Percentiles rank a stretch among this genome's conserved stretches.
Conservation (phyloP, 2,797 vertebrate species). For the Discoglossus pictus region DNA sequence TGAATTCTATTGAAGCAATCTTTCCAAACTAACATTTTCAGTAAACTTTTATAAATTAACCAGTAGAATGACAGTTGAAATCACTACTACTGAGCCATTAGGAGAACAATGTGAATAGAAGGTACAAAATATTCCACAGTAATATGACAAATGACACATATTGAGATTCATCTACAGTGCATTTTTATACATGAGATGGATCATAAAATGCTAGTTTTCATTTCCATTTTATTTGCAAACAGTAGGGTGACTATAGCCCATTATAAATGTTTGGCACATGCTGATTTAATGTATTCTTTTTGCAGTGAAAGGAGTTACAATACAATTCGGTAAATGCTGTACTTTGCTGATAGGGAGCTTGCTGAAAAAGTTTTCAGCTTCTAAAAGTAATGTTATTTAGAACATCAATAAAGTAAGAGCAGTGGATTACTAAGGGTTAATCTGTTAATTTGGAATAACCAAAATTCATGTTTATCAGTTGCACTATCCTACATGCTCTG, state of each 20-base stretch:
- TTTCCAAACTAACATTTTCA: slow-evolving; percentile 45
- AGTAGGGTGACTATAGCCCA: slow-evolving; percentile 38
- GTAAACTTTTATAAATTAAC: slow-evolving; percentile 40
- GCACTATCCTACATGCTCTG: too few species aligned
- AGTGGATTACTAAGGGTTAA: too few species aligned
- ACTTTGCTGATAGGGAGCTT: slow-evolving; percentile 13
- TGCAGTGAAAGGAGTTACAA: slow-evolving; percentile 31
- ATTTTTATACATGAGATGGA: slow-evolving; percentile 39
- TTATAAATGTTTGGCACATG: slow-evolving; percentile 46
- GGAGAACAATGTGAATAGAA: slow-evolving; percentile 39
- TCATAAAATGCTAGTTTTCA: slow-evolving; percentile 45
- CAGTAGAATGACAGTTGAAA: slow-evolving; percentile 21
- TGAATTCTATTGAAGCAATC: slow-evolving; percentile 25
- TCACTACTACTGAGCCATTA: slow-evolving; percentile 40
- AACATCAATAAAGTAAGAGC: too few species aligned
- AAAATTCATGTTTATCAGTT: too few species aligned
- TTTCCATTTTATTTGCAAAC: slow-evolving; percentile 47
- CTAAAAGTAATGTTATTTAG: slow-evolving; percentile 31
- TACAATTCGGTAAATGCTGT: slow-evolving; percentile 20
- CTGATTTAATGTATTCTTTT: slow-evolving; percentile 47
- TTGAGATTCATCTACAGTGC: slow-evolving; percentile 31
- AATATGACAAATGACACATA: slow-evolving; percentile 46
- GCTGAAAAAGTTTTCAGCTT: slow-evolving; percentile 28
- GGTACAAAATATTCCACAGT: slow-evolving; percentile 32
- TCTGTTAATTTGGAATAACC: too few species aligned